Conservation (phyloP, 92 coral and sea anemone genomes). For the Metridium senile region DNA sequence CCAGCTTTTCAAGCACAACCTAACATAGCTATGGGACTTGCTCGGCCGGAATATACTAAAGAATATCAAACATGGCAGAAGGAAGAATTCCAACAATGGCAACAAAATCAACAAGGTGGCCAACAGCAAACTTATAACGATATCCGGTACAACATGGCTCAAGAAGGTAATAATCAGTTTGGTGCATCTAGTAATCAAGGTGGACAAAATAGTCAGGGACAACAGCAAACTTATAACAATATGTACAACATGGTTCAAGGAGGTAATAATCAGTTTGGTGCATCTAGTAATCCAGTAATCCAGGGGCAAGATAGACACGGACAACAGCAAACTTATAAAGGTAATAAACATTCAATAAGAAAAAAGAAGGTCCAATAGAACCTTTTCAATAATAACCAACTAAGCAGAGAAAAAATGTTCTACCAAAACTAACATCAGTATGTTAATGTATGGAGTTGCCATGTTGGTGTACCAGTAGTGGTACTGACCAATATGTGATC, state of each 20-base stretch:
- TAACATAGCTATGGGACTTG: slow-evolving; percentile 23
- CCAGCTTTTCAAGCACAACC: slow-evolving; percentile 41
- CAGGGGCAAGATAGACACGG: slow-evolving; percentile 5
- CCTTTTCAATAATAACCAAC: slow-evolving; percentile 1
- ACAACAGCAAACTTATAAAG: neutral
- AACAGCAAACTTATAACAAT: neutral
- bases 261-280: neutral
- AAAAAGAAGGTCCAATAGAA: neutral
- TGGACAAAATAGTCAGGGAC: neutral
- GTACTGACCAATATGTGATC: no score
- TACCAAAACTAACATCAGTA: slow-evolving; percentile 23
- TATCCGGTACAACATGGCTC: neutral
- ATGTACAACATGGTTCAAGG: neutral
- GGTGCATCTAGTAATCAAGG: neutral
- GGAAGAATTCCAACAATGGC: slow-evolving; percentile 85
- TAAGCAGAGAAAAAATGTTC: slow-evolving; percentile 8
- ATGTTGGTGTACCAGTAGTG: no score
- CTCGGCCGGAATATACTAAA: slow-evolving; percentile 66
- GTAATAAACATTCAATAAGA: no score
- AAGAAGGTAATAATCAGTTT: neutral
- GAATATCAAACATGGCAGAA: slow-evolving; percentile 87
- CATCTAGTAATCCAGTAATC: slow-evolving; percentile 5
- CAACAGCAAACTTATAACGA: neutral
- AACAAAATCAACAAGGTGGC: slow-evolving; percentile 34
- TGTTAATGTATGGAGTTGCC: no score